Evolutionary conservation across 2,113 vertebrate species (phyloP).

Genomic region (Notarius quadriscutis): DNA sequence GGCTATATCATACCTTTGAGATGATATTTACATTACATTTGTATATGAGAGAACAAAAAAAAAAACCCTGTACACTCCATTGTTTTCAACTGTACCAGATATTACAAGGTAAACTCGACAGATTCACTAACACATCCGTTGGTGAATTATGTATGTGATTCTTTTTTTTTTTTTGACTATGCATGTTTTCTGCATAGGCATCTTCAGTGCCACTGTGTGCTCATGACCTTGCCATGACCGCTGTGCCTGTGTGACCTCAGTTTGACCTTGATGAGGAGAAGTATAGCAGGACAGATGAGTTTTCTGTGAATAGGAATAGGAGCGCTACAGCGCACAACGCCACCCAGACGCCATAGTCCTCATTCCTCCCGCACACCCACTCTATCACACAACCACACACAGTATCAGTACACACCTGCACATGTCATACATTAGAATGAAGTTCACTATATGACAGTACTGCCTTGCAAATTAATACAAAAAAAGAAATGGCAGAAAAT

Average conservation of each 20-base stretch:
- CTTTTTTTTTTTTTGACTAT: background rate
- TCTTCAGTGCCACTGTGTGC: background rate
- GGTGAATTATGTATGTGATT: background rate
- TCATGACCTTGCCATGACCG: slow-evolving; percentile 52
- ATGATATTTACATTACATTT: background rate
- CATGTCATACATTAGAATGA: background rate
- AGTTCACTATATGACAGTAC: background rate
- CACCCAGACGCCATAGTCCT: slow-evolving; percentile 47
- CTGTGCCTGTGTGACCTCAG: slow-evolving; percentile 28
- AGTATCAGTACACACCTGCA: slow-evolving; percentile 36
- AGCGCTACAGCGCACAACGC: slow-evolving; percentile 22
- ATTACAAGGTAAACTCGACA: background rate
- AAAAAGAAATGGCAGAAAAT: background rate
- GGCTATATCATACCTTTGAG: background rate
- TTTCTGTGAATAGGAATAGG: slow-evolving; percentile 42
- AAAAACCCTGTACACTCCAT: background rate
- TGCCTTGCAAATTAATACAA: background rate
- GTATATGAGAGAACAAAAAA: background rate
- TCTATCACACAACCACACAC: slow-evolving; percentile 48
- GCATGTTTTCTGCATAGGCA: background rate
- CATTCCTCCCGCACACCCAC: slow-evolving; percentile 49
- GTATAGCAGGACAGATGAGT: slow-evolving; percentile 45
- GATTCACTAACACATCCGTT: background rate
- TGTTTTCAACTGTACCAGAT: background rate
- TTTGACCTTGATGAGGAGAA: slow-evolving; percentile 39